These are phyloP conservation scores for Bettongia penicillata DNA, from an alignment of 2,113 vertebrate species.

Conservation along the genomic window DNA sequence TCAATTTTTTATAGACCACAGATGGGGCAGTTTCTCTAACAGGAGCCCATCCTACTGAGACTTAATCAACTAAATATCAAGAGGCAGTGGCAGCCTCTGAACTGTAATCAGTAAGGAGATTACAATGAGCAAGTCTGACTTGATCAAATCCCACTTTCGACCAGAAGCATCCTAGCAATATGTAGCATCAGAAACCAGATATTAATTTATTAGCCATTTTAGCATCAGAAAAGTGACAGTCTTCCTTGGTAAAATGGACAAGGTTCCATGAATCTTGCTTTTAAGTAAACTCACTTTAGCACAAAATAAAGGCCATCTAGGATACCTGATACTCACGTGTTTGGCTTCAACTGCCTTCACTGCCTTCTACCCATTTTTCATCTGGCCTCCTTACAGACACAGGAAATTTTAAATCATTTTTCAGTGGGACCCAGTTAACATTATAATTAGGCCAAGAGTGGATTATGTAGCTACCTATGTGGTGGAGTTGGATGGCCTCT, in stretches of 20 bases:
- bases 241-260: neutral
- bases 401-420: neutral
- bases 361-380: neutral
- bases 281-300: neutral
- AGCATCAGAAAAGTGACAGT: neutral
- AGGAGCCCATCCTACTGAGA: neutral
- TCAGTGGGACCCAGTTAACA: neutral
- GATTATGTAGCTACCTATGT: neutral
- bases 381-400: neutral
- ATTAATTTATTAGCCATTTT: neutral
- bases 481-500: neutral
- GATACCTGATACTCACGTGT: neutral
- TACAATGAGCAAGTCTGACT: neutral
- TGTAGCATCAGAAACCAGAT: neutral
- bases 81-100: neutral
- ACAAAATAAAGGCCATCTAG: neutral
- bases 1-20: neutral
- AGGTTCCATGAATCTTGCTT: neutral
- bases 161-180: neutral
- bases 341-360: neutral
- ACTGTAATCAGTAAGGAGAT: neutral
- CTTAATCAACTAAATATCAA: neutral
- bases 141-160: neutral
- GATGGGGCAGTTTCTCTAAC: neutral
- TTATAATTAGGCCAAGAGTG: neutral